Base-by-base conservation (phyloP, 2,797 vertebrate species). In the Linurgus olivaceus region DNA sequence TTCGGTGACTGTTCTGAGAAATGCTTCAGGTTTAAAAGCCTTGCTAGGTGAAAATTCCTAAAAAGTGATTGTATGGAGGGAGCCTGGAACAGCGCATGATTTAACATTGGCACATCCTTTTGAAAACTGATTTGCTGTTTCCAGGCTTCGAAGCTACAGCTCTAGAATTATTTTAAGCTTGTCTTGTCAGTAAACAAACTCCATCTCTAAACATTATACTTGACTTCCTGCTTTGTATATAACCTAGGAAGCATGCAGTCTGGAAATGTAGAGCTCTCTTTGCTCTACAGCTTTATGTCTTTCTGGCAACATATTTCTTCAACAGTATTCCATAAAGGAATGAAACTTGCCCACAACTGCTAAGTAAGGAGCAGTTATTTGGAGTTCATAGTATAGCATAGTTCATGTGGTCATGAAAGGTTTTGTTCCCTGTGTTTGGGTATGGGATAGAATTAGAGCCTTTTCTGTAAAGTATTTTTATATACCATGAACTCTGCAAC, bases 181-280 rank as follows among this genome's bases (percentile, higher is more conserved):
- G 7, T 45, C 26, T 67, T 84, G 44, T 28, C 25, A 8, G 6
- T 35, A 7, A 72, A 37, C 12, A 51, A 13, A 6, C 4, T 13
- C 13, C 4, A 5, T 3, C 17, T 78, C 6, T 38, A 31, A 57
- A 44, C 1, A 1, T 72, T 1, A 1, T 44, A 25, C 23, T 28
- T 20, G 38, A 29, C 58, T 81, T 73, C 63, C 14, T 83, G 14
- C 18, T 83, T 62, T 62, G 5, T 45, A 10, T 31, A 31, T 71
- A 38, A 33, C 12, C 25, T 52, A 9, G 38, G 54, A 82, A 79
- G 10, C 5, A 0, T 9, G 7, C 1, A 1, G 47, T 68, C 8
- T 78, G 55, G 55, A 75, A 74, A 21, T 47, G 1, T 13, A 11
- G 55, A 91, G 28, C 13, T 35, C 26, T 45, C 19, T 77, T 38